Evolutionary conservation across 2,888 invertebrate species (phyloP), one percentile per base, ranked within the genome.

Genomic region (Lepidocyrtinus sp.): DNA sequence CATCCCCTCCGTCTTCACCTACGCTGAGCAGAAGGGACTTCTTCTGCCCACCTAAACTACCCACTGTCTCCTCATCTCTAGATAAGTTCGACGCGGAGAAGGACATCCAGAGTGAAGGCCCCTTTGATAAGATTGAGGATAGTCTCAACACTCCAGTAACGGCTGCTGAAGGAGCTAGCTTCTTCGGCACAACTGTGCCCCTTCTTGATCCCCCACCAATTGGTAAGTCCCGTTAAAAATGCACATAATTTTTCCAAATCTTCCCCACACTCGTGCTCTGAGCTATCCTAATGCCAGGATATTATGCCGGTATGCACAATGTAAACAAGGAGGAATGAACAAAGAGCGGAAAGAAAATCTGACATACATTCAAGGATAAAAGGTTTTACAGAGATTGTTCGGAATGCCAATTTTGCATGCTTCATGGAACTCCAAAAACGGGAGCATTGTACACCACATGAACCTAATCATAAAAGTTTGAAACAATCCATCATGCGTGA

Each of bases 141-240:
- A 96, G 96, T 90, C 93, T 97, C 88, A 97, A 98, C 91, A 98
- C 97, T 83, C 97, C 97, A 83, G 96, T 97, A 87, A 96, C 96
- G 88, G 96, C 97, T 80, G 95, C 95, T 88, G 97, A 97, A 90
- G 93, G 96, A 88, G 95, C 95, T 86, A 94, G 95, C 88, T 98
- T 97, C 92, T 97, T 97, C 91, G 96, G 94, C 86, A 93, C 95
- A 87, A 92, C 93, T 59, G 93, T 95, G 88, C 93, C 94, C 85
- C 93, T 93, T 87, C 93, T 94, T 87, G 96, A 97, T 88, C 95
- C 96, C 81, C 95, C 95, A 87, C 96, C 97, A 89, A 95, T 96
- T 92, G 96, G 96, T 97, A 92, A 92, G 93, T 85, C 7, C 15
- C 5, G 12, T n/a, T n/a, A n/a, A n/a, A n/a, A n/a, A n/a, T n/a